A percentile compares a stretch with the other conserved stretches of the same genome.
phyloP scores from a whole-genome alignment of 2,797 vertebrate genomes.

The Pitangus sulphuratus region DNA sequence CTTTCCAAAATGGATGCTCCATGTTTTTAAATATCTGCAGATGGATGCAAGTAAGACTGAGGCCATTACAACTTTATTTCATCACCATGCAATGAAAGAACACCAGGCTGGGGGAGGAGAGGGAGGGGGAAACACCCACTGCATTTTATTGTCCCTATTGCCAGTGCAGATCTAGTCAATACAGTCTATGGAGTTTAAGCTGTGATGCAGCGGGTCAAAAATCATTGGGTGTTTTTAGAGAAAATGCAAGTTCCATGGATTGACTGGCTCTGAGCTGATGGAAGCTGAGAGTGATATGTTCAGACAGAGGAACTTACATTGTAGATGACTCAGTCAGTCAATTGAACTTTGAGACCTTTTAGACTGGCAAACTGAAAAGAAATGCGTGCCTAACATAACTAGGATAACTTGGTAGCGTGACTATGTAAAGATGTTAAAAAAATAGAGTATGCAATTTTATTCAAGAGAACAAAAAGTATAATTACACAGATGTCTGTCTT shows the following conservation, averaged over 20 bases:
- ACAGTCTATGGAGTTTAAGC: neutral
- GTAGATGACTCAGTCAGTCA: constrained; percentile 20
- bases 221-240: constrained; percentile 21
- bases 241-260: neutral
- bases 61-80: neutral
- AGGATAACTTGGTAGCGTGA: neutral
- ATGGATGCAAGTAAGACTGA: neutral
- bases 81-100: neutral
- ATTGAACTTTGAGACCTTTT: constrained; percentile 31
- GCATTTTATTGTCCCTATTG: neutral
- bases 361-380: constrained; percentile 12
- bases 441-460: neutral
- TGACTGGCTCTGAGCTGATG: constrained; percentile 14
- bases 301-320: constrained; percentile 6
- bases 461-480: constrained; percentile 25
- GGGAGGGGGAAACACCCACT: neutral
- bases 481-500: constrained; percentile 39
- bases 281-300: neutral
- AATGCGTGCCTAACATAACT: neutral
- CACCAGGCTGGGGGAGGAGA: fast-evolving
- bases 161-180: neutral
- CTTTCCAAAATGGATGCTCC: neutral
- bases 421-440: neutral
- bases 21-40: neutral
- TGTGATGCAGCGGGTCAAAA: constrained; percentile 7